Percentiles rank a stretch among this genome's conserved stretches.
Conservation (phyloP, 2,888 invertebrate species). For the Rhagonycha fulva region DNA sequence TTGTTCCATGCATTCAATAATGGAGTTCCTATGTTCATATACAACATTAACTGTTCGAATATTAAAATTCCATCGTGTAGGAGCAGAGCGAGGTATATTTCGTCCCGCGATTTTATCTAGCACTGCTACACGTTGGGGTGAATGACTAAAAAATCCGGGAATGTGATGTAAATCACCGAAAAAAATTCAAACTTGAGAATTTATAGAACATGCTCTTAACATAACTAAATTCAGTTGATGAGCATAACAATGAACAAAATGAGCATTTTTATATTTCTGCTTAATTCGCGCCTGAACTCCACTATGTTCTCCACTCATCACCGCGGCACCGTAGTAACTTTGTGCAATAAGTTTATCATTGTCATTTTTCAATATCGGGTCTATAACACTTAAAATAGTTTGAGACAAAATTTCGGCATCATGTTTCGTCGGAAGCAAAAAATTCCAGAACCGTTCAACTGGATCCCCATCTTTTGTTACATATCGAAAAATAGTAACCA, state of each 20-base stretch:
- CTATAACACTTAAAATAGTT: constrained; percentile 31
- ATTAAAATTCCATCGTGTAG: neutral
- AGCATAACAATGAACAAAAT: constrained; percentile 32
- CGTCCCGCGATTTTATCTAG: neutral
- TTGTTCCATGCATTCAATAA: constrained; percentile 11
- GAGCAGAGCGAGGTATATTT: neutral
- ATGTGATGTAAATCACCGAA: neutral
- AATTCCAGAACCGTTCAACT: constrained; percentile 39
- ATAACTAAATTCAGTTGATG: constrained; percentile 32
- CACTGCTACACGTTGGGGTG: neutral
- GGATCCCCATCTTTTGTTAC: constrained; percentile 31
- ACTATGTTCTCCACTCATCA: constrained; percentile 15
- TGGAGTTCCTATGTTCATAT: neutral
- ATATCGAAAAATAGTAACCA: constrained; percentile 26
- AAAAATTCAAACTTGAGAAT: neutral
- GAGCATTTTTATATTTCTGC: constrained; percentile 17
- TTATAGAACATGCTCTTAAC: constrained; percentile 1
- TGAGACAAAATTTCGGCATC: constrained; percentile 27
- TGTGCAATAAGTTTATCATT: constrained; percentile 32
- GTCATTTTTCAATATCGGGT: constrained; percentile 8
- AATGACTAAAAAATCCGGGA: constrained; percentile 1
- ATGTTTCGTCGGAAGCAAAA: constrained; percentile 25
- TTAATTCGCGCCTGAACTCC: constrained; percentile 36
- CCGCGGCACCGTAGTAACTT: constrained; percentile 36
- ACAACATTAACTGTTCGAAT: constrained; percentile 2